Evolutionary conservation across 2,113 vertebrate genomes (phyloP).

Genomic region (Catagonus wagneri): DNA sequence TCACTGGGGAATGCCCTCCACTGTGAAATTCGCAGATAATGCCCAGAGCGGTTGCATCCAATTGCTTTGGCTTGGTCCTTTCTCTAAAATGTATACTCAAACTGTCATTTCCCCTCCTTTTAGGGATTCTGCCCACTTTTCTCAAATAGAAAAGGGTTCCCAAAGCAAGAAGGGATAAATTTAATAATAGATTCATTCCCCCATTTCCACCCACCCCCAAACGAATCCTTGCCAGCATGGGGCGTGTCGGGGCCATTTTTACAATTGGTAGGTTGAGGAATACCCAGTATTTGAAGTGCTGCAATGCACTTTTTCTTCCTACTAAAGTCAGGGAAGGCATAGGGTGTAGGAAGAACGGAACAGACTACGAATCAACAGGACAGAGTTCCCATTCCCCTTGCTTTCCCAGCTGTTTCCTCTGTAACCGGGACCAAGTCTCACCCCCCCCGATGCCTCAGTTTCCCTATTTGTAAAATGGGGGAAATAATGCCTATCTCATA

Average conservation of each 20-base stretch:
- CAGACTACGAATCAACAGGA: background rate
- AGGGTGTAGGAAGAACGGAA: accelerated
- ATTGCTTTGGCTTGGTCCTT: background rate
- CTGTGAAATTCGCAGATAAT: background rate
- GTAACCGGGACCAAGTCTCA: background rate
- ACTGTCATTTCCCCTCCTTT: background rate
- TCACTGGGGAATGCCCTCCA: background rate
- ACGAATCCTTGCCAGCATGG: background rate
- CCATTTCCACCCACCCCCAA: too few relatives aligned
- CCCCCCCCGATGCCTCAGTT: background rate
- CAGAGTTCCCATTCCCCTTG: accelerated
- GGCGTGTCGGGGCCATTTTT: background rate
- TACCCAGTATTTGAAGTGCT: background rate
- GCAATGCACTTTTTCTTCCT: background rate
- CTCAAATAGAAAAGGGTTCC: background rate
- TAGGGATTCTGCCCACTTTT: background rate
- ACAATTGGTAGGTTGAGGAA: background rate
- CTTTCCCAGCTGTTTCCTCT: too few relatives aligned
- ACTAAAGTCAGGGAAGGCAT: background rate
- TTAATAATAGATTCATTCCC: background rate
- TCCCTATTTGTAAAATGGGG: background rate
- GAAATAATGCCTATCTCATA: background rate
- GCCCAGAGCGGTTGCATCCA: too few relatives aligned
- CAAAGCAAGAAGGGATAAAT: background rate
- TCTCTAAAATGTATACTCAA: background rate